Percentiles rank a stretch among this genome's conserved stretches.
These are phyloP conservation scores for Momotus momota DNA, from an alignment of 2,797 vertebrate genomes.

Conservation along the genomic window DNA sequence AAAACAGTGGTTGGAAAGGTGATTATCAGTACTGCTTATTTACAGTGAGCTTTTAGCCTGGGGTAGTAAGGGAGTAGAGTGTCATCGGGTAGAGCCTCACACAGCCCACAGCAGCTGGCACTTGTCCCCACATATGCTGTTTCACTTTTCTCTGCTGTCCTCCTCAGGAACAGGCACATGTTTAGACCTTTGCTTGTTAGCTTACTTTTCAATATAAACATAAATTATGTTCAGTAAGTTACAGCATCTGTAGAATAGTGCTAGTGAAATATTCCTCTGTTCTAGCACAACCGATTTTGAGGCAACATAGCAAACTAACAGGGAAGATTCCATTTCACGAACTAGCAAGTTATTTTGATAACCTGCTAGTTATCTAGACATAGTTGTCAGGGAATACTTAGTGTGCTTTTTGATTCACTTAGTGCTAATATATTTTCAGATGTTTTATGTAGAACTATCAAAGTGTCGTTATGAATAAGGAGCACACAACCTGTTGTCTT, in stretches of 20 bases:
- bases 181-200: neutral
- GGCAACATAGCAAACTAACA: neutral
- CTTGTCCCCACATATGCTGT: neutral
- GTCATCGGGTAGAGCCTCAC: neutral
- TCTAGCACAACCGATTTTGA: neutral
- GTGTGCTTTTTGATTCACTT: neutral
- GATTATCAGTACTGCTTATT: neutral
- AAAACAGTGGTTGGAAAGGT: neutral
- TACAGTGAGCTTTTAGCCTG: neutral
- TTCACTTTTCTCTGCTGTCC: neutral
- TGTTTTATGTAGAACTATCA: neutral
- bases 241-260: neutral
- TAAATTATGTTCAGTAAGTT: neutral
- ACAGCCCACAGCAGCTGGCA: fast-evolving
- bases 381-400: neutral
- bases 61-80: neutral
- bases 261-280: neutral
- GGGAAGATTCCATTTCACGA: neutral
- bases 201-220: neutral
- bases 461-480: neutral
- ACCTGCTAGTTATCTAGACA: neutral
- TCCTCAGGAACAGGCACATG: neutral
- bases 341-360: neutral
- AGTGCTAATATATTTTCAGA: neutral
- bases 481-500: neutral